Conservation (phyloP, 1,140 invertebrate genomes). For the Calephelis nemesis region DNA sequence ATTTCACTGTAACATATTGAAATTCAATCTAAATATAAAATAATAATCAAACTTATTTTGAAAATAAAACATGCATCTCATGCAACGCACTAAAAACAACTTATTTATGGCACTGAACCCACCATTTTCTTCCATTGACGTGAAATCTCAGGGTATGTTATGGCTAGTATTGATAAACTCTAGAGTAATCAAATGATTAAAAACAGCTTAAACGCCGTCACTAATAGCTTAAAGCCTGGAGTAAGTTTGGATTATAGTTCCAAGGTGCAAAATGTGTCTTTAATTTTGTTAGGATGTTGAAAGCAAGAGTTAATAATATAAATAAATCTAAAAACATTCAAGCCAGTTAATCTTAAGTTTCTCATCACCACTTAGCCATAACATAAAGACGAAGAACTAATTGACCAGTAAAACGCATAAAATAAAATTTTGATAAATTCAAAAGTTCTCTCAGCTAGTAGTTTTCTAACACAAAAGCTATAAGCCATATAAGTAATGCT, state of each 20-base stretch:
- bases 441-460: constrained; percentile 2
- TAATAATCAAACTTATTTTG: constrained; percentile 42
- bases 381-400: not conserved
- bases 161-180: not conserved
- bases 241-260: too few relatives aligned
- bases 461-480: constrained; percentile 2
- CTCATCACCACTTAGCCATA: not conserved
- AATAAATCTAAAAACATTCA: not conserved
- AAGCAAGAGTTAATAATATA: too few relatives aligned
- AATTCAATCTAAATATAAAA: constrained; percentile 61
- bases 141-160: not conserved
- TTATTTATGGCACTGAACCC: constrained; percentile 13
- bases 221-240: too few relatives aligned
- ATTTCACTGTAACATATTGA: constrained; percentile 46
- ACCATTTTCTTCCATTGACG: constrained; percentile 5
- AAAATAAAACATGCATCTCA: constrained; percentile 58
- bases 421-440: not conserved
- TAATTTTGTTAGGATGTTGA: too few relatives aligned
- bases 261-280: too few relatives aligned
- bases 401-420: not conserved
- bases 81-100: constrained; percentile 13
- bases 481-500: constrained; percentile 12
- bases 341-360: not conserved
- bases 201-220: too few relatives aligned
- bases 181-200: too few relatives aligned